Percentiles rank a stretch among this genome's conserved stretches.
Conservation (phyloP, 2,113 vertebrate species). For the Cheirogaleus medius region DNA sequence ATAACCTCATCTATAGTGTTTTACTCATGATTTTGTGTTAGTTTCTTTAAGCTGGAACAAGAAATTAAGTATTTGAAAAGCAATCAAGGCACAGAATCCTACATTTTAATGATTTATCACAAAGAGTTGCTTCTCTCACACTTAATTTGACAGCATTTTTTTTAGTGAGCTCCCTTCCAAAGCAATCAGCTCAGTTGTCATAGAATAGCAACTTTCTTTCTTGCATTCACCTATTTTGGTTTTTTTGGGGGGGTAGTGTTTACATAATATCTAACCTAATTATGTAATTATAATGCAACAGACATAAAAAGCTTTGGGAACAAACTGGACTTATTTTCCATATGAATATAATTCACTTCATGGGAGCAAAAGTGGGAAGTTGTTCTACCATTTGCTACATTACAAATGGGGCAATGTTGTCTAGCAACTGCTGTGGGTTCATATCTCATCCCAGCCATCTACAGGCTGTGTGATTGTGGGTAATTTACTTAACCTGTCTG, state of each 20-base stretch:
- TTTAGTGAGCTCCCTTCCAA: not conserved
- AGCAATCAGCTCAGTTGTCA: slow-evolving; percentile 2
- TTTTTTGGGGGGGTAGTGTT: not conserved
- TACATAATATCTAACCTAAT: not conserved
- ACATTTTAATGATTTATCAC: slow-evolving; percentile 30
- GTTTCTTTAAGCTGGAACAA: slow-evolving; percentile 3
- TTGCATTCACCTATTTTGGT: not conserved
- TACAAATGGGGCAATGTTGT: not conserved
- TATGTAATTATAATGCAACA: not conserved
- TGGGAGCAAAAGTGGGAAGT: not conserved
- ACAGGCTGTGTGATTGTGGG: not conserved
- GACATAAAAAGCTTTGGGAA: not conserved
- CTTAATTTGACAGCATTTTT: not conserved
- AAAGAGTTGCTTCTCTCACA: not conserved
- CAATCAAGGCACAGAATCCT: not conserved
- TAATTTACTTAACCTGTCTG: not conserved
- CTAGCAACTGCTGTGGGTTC: not conserved
- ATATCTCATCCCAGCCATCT: not conserved
- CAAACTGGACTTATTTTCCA: not conserved
- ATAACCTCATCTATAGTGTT: not conserved
- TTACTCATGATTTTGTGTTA: not conserved
- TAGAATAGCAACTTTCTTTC: slow-evolving; percentile 22
- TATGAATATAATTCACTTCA: not conserved
- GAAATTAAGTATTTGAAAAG: slow-evolving; percentile 10
- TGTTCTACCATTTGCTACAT: not conserved